These are phyloP conservation scores for Agraylea sexmaculata DNA, from an alignment of 1,140 invertebrate genomes.

Conservation along the genomic window DNA sequence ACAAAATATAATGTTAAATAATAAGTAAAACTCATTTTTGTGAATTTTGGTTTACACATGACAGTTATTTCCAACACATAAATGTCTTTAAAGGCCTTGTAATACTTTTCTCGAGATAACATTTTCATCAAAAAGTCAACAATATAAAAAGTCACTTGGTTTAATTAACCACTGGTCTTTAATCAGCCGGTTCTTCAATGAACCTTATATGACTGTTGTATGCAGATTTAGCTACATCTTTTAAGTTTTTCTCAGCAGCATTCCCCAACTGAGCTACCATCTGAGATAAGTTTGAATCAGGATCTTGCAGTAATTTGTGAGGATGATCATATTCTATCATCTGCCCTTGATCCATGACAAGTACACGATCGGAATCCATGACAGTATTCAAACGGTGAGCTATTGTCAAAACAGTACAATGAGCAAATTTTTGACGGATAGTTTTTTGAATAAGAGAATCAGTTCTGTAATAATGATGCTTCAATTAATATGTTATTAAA, in stretches of 20 bases:
- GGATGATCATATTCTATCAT: slow-evolving; percentile 62
- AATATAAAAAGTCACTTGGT: slow-evolving; percentile 4
- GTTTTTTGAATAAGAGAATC: slow-evolving; percentile 53
- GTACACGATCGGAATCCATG: slow-evolving; percentile 56
- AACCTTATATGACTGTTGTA: slow-evolving; percentile 36
- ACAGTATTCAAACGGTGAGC: slow-evolving; percentile 69
- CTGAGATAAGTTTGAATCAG: slow-evolving; percentile 44
- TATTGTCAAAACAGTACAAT: slow-evolving; percentile 70
- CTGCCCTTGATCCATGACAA: slow-evolving; percentile 57
- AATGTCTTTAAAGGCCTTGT: no score
- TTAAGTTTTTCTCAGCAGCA: slow-evolving; percentile 33
- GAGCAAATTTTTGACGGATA: slow-evolving; percentile 48
- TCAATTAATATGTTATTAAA: not conserved
- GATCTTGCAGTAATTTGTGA: slow-evolving; percentile 48
- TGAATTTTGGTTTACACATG: no score
- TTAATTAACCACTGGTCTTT: slow-evolving; percentile 4
- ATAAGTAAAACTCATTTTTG: no score
- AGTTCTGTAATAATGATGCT: slow-evolving; percentile 33
- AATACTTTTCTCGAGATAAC: no score
- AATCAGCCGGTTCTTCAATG: slow-evolving; percentile 25
- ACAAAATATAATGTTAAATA: no score
- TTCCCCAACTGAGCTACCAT: slow-evolving; percentile 37
- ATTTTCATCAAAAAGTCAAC: not conserved
- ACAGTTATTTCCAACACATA: no score
- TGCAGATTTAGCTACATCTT: slow-evolving; percentile 31